Conservation (phyloP, 35 echinoderm and acorn worm genomes). For the Ophioderma brevispina region DNA sequence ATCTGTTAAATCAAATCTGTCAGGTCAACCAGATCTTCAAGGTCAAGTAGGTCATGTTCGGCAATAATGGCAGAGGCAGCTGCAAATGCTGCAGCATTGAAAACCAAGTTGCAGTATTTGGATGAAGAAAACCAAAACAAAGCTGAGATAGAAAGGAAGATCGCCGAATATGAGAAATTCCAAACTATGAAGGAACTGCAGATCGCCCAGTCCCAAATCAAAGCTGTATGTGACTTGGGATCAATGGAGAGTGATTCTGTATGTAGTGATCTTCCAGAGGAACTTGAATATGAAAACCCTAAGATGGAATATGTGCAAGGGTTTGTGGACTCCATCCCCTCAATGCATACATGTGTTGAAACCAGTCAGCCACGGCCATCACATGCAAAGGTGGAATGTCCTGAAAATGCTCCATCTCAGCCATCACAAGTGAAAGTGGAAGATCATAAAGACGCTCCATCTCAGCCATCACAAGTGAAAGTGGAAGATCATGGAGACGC, state of each 20-base stretch:
- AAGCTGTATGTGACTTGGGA: background rate
- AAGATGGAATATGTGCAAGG: background rate
- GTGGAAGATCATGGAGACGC: too few species aligned
- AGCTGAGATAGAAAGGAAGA: background rate
- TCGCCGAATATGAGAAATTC: background rate
- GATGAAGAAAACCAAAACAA: background rate
- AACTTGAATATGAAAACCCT: background rate
- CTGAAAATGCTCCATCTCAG: too few species aligned
- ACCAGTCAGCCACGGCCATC: background rate
- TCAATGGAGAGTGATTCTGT: background rate
- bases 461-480: too few species aligned
- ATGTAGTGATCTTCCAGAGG: background rate
- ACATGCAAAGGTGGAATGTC: background rate
- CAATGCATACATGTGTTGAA: background rate
- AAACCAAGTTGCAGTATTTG: background rate
- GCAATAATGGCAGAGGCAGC: background rate
- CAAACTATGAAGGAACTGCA: background rate
- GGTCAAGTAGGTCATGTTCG: background rate
- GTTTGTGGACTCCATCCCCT: background rate
- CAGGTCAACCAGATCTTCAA: background rate
- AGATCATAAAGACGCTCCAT: too few species aligned
- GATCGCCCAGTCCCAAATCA: background rate
- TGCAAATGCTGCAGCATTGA: background rate
- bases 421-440: too few species aligned
- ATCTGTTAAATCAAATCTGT: background rate